Evolutionary conservation across 2,797 vertebrate genomes (phyloP).

Genomic region (Urophycis tenuis): DNA sequence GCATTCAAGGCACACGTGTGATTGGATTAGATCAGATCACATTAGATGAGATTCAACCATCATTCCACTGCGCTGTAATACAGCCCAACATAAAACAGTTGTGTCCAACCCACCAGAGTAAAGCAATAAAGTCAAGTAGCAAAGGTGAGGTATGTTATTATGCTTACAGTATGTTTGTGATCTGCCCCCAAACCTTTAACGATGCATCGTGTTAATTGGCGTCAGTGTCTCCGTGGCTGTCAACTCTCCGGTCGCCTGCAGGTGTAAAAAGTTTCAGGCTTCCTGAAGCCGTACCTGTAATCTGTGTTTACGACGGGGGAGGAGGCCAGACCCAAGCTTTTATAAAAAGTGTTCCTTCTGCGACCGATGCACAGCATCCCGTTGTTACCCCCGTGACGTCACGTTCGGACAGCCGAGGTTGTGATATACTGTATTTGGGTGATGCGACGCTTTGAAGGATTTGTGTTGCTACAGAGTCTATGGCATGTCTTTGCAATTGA

Average conservation of each 20-base stretch:
- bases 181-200: not conserved
- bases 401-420: not conserved
- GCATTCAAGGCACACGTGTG: not conserved
- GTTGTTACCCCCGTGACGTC: not conserved
- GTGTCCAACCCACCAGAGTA: not conserved
- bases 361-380: not conserved
- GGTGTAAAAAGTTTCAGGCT: constrained; percentile 25
- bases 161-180: not conserved
- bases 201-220: not conserved
- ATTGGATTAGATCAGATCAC: not conserved
- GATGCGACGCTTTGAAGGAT: not conserved
- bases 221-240: constrained; percentile 3
- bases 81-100: no score
- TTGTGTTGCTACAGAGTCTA: not conserved
- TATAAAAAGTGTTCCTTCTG: not conserved
- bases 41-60: not conserved
- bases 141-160: not conserved
- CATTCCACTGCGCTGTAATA: not conserved
- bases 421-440: not conserved
- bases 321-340: constrained; percentile 14
- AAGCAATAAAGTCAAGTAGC: not conserved
- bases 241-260: constrained; percentile 24
- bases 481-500: not conserved
- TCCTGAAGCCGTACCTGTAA: constrained; percentile 36
- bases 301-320: constrained; percentile 20